These are phyloP conservation scores for Carettochelys insculpta DNA, from an alignment of 2,113 vertebrate species.

Conservation along the genomic window DNA sequence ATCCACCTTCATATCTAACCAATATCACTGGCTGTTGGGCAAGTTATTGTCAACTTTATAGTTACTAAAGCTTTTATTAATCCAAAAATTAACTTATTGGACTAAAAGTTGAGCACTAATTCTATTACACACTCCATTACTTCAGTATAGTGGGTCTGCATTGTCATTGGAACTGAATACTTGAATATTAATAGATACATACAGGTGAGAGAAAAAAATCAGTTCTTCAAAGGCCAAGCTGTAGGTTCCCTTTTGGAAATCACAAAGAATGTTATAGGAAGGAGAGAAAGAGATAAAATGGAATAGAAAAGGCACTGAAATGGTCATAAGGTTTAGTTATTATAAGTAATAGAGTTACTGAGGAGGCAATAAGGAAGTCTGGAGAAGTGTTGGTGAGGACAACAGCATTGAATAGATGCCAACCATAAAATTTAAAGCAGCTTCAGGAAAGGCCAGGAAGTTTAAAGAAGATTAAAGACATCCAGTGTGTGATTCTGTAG, in stretches of 20 bases:
- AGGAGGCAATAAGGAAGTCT: neutral
- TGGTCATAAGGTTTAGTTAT: neutral
- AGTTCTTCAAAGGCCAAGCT: neutral
- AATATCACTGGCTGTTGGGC: neutral
- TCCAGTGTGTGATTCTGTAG: neutral
- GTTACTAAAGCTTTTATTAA: constrained; percentile 25
- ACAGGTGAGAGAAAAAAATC: constrained; percentile 7
- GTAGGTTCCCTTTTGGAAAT: neutral
- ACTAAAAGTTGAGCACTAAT: constrained; percentile 12
- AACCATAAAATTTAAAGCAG: neutral
- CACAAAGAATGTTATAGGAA: neutral
- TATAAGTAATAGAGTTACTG: neutral
- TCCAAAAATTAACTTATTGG: constrained; percentile 3
- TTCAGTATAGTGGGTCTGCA: neutral
- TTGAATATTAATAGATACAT: constrained; percentile 28
- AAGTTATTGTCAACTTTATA: constrained; percentile 1
- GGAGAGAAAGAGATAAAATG: neutral
- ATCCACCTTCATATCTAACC: neutral
- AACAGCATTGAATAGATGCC: neutral
- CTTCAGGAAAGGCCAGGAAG: neutral
- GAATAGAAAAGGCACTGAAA: neutral
- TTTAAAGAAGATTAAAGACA: neutral
- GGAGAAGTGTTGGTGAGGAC: neutral
- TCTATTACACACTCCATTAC: neutral
- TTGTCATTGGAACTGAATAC: neutral